Base-by-base conservation (phyloP, 2,113 vertebrate genomes). In the Sylvietta virens region DNA sequence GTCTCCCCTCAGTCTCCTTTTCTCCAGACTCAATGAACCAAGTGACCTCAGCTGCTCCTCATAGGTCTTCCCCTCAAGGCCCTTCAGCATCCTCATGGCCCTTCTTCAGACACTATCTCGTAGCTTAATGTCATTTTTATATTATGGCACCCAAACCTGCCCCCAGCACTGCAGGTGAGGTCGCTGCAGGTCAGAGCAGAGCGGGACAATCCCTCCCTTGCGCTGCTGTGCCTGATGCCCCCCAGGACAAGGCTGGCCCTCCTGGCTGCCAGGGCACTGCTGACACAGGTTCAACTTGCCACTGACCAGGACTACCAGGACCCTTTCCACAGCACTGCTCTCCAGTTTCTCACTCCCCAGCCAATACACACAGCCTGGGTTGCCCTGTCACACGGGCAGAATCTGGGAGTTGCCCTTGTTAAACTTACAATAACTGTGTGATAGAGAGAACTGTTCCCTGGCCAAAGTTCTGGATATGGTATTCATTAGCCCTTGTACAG, bases 231-330 rank as follows among this genome's bases (percentile, higher is more conserved):
- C 22, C 44, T 88, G 66, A 50, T 81, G 31, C 4, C 0, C 19
- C 40, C 22, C 65, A 28, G 45, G 45, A 53, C 65, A 40, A 0
- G 5, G 2, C 0, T 60, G 13, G 7, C n/a, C 28, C 11, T 4
- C 30, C 61, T 40, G 53, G 53, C 45, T 67, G n/a, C 53, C 86
- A 35, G 39, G 61, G 39, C 40, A 47, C 30, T 40, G 45, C 33
- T 61, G 70, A 0, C 20, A 45, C 51, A 1, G 0, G 6, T 40
- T 47, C 24, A 60, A 1, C 16, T 27, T 22, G n/a, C 19, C 20
- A 7, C 0, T 0, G 0, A 15, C 33, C 39, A 45, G 45, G 39
- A 53, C 0, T 2, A 11, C 0, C 28, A 18, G 20, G 7, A 7
- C 4, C 24, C 53, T 60, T 31, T 27, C 23, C 1, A 0, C 1